Conservation (phyloP, 1,140 invertebrate species). For the Drosophila dunni region DNA sequence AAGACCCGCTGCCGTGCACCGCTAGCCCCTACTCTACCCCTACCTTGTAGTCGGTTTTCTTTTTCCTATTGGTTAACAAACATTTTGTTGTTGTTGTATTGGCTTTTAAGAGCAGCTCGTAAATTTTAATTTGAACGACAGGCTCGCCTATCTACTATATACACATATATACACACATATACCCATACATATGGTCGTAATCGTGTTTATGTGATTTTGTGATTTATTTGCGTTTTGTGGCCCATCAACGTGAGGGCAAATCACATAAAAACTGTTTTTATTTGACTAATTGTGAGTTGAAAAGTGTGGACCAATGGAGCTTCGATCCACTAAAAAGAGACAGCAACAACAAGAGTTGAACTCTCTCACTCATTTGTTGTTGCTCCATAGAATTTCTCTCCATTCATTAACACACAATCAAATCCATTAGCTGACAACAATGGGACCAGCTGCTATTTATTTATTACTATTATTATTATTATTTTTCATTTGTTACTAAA, state of each 20-base stretch:
- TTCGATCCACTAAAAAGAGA: slow-evolving; percentile 16
- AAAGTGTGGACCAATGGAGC: slow-evolving; percentile 60
- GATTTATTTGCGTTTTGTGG: slow-evolving; percentile 76
- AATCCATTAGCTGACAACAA: slow-evolving; percentile 73
- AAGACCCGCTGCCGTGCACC: neutral
- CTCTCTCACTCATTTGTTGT: neutral
- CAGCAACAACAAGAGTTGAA: neutral
- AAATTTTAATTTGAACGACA: slow-evolving; percentile 68
- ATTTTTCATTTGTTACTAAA: slow-evolving; percentile 1
- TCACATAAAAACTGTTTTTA: slow-evolving; percentile 63
- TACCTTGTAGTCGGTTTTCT: slow-evolving; percentile 48
- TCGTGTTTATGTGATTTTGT: slow-evolving; percentile 76
- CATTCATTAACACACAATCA: slow-evolving; percentile 83
- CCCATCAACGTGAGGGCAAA: slow-evolving; percentile 61
- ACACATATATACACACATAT: too few relatives aligned
- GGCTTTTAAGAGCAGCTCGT: slow-evolving; percentile 59
- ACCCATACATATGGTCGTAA: slow-evolving; percentile 46
- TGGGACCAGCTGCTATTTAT: slow-evolving; percentile 35
- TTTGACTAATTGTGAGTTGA: slow-evolving; percentile 48
- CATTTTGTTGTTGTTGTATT: slow-evolving; percentile 60
- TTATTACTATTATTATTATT: too few relatives aligned
- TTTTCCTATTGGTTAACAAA: slow-evolving; percentile 68
- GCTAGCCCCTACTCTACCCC: slow-evolving; percentile 46
- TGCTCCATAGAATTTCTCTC: slow-evolving; percentile 39
- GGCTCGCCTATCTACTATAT: slow-evolving; percentile 39